Conservation (phyloP, 2,113 vertebrate species). For the Phyllostomus discolor region DNA sequence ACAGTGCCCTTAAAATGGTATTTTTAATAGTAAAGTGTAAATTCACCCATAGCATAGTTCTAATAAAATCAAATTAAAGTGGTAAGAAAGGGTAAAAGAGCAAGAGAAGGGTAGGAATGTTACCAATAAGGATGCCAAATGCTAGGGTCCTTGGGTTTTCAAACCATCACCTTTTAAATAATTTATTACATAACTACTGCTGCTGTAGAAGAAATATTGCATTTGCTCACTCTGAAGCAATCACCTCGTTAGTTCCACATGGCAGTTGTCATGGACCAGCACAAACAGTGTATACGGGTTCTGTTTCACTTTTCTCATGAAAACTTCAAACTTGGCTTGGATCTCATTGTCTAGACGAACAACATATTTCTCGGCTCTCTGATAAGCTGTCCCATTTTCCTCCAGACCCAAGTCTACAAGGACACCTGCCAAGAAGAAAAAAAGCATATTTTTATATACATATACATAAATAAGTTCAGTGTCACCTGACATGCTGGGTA, state of each 20-base stretch:
- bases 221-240: slow-evolving; percentile 32
- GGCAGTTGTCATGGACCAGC: slow-evolving; percentile 96
- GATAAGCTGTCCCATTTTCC: slow-evolving; percentile 84
- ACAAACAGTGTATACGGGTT: slow-evolving; percentile 97
- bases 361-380: slow-evolving; percentile 94
- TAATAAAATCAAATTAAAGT: slow-evolving; percentile 1
- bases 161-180: neutral
- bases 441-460: neutral
- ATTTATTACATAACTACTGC: neutral
- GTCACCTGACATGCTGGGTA: neutral
- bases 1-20: neutral
- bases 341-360: slow-evolving; percentile 93
- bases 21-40: neutral
- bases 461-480: neutral
- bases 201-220: neutral
- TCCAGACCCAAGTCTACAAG: slow-evolving; percentile 96
- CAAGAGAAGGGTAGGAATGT: neutral
- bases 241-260: slow-evolving; percentile 96
- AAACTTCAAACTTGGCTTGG: slow-evolving; percentile 94
- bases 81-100: neutral
- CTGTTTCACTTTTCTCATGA: slow-evolving; percentile 95
- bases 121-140: neutral
- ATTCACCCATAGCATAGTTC: neutral
- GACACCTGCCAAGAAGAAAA: slow-evolving; percentile 85
- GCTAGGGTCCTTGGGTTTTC: neutral